Evolutionary conservation across 2,888 invertebrate species (phyloP), one percentile per base, ranked within the genome.

Genomic region (Eupithecia insigniata): DNA sequence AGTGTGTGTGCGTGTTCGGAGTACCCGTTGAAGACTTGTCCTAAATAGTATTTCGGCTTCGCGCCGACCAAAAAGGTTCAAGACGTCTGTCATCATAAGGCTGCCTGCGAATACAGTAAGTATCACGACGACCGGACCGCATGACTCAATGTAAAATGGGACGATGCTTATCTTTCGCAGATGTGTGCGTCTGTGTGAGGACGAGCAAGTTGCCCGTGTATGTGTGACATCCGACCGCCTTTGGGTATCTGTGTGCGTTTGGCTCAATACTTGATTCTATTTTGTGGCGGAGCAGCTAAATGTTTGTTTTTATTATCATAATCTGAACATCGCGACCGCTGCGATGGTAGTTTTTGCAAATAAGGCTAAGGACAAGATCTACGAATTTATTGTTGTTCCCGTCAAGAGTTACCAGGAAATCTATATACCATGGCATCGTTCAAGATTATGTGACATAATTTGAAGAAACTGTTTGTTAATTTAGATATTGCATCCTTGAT

Each of bases 81-180:
- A 92, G 92, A 92, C 93, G 92, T 89, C 93, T 89, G 92, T 93
- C 92, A 90, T 91, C 92, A 92, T 92, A 92, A 92, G 93, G 93
- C 93, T 92, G 93, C 93, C 93, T 87, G 90, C 92, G 90, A 92
- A 90, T 88, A 91, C 92, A 92, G 93, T 94, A 87, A 94, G 93
- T 94, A 92, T 89, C 84, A 84, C 85, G 84, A 84, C 86, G 87
- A 88, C 88, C 89, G 91, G 87, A 88, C 88, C 89, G 91, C 89
- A 90, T 91, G 91, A 92, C 90, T 92, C 89, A 89, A 91, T 92
- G 92, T 92, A 91, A 93, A 93, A 93, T 94, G 90, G 93, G 90
- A 93, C 93, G 92, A 92, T 92, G 92, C 91, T 93, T 93, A 93
- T 93, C 93, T 93, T 85, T 82, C 84, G 86, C 78, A 83, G 80